These are phyloP conservation scores for Amorpha juglandis DNA, from an alignment of 2,888 invertebrate genomes.

Conservation along the genomic window DNA sequence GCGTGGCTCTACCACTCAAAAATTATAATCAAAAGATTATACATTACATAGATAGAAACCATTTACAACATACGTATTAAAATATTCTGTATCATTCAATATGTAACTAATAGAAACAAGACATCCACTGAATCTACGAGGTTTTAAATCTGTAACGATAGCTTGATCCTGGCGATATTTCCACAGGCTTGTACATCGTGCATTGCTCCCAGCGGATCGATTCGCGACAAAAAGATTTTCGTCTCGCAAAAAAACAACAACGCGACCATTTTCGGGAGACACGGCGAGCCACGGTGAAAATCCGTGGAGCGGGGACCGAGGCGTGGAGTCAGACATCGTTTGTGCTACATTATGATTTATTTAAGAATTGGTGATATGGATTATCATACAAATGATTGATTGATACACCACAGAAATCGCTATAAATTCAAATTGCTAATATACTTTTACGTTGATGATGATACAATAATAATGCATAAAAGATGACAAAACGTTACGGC, in stretches of 20 bases:
- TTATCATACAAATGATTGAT: no score
- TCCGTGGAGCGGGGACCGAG: not conserved
- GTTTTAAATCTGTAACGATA: slow-evolving; percentile 46
- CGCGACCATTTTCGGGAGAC: slow-evolving; percentile 35
- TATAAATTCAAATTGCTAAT: no score
- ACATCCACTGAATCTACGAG: slow-evolving; percentile 31
- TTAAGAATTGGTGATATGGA: no score
- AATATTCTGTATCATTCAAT: not conserved
- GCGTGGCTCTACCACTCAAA: no score
- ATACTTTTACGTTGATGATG: no score
- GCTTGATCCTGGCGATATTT: slow-evolving; percentile 57
- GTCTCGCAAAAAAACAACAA: slow-evolving; percentile 42
- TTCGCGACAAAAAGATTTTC: slow-evolving; percentile 51
- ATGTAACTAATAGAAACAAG: slow-evolving; percentile 33
- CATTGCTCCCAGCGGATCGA: slow-evolving; percentile 59
- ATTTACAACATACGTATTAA: not conserved
- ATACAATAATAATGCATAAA: no score
- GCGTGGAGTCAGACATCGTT: not conserved
- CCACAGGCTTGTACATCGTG: slow-evolving; percentile 56
- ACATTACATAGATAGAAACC: not conserved
- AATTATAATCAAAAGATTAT: no score
- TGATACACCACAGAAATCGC: no score
- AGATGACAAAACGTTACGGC: no score
- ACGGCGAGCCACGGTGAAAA: slow-evolving; percentile 13
- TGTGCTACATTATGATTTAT: no score